Evolutionary conservation across 2,888 invertebrate genomes (phyloP).

Genomic region (Plebejus argus): DNA sequence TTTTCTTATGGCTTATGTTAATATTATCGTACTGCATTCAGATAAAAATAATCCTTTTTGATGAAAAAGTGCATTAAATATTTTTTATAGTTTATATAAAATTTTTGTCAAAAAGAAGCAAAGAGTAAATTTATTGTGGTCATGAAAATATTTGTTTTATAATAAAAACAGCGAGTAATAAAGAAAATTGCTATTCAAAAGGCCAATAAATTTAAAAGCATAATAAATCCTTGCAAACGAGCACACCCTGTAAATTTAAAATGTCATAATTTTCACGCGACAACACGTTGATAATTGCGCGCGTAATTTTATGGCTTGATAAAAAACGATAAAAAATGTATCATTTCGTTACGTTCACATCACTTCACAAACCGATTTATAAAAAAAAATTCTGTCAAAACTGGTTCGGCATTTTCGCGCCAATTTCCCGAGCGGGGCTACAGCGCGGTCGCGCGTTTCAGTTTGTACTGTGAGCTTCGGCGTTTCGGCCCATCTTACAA

Average conservation of each 20-base stretch:
- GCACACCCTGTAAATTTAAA: conserved; percentile 7
- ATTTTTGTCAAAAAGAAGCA: not conserved
- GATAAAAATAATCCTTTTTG: not conserved
- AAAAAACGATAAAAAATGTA: conserved; percentile 5
- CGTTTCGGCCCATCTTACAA: conserved; percentile 62
- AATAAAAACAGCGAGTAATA: not conserved
- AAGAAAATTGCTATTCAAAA: not conserved
- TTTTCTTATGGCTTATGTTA: not conserved
- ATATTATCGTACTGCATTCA: not conserved
- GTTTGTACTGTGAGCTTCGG: conserved; percentile 61
- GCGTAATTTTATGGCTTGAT: conserved; percentile 15
- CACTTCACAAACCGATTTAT: conserved; percentile 47
- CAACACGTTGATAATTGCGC: conserved; percentile 8
- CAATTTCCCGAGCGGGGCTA: conserved; percentile 67
- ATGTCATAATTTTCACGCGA: conserved; percentile 17
- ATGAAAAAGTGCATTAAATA: not conserved
- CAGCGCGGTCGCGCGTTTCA: conserved; percentile 64
- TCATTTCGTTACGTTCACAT: conserved; percentile 31
- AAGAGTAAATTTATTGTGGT: not conserved
- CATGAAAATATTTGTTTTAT: not conserved
- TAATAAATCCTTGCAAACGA: conserved; percentile 1
- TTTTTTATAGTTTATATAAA: not conserved
- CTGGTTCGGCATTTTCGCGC: conserved; percentile 76
- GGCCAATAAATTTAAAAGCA: not conserved
- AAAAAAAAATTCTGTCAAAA: conserved; percentile 47